Percentiles rank a stretch among this genome's conserved stretches.
phyloP scores from a whole-genome alignment of 2,888 invertebrate genomes.

The Spilosoma lubricipeda region DNA sequence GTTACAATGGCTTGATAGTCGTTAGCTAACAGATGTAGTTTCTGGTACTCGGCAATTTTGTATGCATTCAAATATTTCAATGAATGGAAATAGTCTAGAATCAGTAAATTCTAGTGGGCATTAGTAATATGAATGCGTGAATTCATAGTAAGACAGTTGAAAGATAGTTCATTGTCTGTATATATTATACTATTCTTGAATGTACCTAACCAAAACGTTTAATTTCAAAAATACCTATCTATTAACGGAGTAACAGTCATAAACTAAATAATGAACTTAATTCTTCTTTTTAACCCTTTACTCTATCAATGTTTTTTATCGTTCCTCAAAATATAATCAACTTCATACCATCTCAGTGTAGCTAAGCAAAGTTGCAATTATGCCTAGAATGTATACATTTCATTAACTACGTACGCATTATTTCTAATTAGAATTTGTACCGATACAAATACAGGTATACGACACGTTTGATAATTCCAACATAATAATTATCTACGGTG shows the following conservation, averaged over 20 bases:
- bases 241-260: too few species aligned
- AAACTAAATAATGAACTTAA: too few species aligned
- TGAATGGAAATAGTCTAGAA: too few species aligned
- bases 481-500: not conserved
- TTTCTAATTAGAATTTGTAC: not conserved
- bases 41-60: not conserved
- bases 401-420: too few species aligned
- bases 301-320: not conserved
- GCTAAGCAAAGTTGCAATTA: not conserved
- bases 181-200: too few species aligned
- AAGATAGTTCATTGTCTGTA: too few species aligned
- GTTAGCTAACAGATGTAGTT: not conserved
- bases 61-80: not conserved
- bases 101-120: too few species aligned
- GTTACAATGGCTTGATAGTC: not conserved
- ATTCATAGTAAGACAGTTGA: not conserved
- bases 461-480: not conserved
- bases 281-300: too few species aligned
- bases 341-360: not conserved
- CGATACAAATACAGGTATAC: not conserved
- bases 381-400: not conserved
- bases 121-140: not conserved
- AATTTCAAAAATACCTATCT: too few species aligned
- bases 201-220: too few species aligned
- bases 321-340: not conserved